These are phyloP conservation scores for Falco cherrug DNA, from an alignment of 2,797 vertebrate genomes.

Conservation along the genomic window DNA sequence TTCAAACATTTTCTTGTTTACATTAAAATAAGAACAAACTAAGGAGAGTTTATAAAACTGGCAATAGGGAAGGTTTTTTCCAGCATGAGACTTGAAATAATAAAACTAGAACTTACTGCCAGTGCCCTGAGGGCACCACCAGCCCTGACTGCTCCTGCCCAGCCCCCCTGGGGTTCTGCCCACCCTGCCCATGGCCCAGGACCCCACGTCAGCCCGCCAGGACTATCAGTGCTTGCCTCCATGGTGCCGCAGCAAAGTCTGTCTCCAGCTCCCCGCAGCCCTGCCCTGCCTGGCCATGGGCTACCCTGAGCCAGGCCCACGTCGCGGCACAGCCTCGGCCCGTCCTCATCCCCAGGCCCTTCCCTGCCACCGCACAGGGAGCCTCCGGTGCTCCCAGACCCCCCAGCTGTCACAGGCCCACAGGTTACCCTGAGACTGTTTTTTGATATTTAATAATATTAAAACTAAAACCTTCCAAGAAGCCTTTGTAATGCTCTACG, in stretches of 20 bases:
- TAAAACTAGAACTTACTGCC: background rate
- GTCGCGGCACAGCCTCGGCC: background rate
- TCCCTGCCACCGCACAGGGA: background rate
- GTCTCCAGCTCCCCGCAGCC: background rate
- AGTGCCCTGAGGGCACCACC: rapidly evolving
- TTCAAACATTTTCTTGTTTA: background rate
- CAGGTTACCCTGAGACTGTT: background rate
- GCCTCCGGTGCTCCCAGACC: rapidly evolving
- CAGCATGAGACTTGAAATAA: background rate
- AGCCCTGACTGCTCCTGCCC: background rate
- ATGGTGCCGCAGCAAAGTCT: background rate
- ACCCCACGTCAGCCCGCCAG: background rate
- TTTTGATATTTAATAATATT: background rate
- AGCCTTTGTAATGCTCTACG: background rate
- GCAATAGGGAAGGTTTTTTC: background rate
- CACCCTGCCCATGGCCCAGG: background rate
- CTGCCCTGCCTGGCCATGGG: too few species aligned
- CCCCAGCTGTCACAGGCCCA: background rate
- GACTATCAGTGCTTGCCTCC: background rate
- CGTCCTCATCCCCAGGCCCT: rapidly evolving
- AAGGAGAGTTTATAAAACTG: background rate
- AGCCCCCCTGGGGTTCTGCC: rapidly evolving
- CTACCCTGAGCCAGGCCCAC: background rate
- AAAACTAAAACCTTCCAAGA: background rate
- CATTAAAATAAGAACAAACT: background rate